Evolutionary conservation across 2,797 vertebrate species (phyloP).

Genomic region (Enteromius unitaeniatus): DNA sequence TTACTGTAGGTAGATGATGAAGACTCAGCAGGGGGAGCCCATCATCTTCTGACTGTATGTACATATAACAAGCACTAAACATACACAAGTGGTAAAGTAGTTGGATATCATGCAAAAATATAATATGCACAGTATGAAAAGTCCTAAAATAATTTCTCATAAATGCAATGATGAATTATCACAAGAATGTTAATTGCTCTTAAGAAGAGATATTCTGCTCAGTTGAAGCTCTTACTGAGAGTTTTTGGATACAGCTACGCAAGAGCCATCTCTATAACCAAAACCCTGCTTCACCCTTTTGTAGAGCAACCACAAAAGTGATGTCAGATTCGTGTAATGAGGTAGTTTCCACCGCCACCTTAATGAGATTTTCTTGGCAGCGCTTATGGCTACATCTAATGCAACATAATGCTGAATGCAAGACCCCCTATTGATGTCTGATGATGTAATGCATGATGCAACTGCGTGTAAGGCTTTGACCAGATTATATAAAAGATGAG

Average conservation of each 20-base stretch:
- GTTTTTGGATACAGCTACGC: not conserved
- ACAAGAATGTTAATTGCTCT: not conserved
- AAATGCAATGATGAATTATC: not conserved
- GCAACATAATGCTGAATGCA: conserved; percentile 54
- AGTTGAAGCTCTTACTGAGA: conserved; percentile 11
- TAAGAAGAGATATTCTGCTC: not conserved
- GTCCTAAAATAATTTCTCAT: not conserved
- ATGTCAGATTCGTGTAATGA: conserved; percentile 41
- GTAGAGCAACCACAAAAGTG: conserved; percentile 32
- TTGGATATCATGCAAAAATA: not conserved
- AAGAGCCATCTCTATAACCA: conserved; percentile 9
- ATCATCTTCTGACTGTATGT: not conserved
- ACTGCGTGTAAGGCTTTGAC: conserved; percentile 64
- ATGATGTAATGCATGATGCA: conserved; percentile 71
- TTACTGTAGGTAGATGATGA: not conserved
- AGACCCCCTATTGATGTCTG: conserved; percentile 60
- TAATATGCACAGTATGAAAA: not conserved
- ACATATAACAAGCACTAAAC: not conserved
- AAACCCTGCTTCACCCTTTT: conserved; percentile 10
- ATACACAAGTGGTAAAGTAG: not conserved
- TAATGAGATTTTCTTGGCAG: conserved; percentile 52
- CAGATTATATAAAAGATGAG: conserved; percentile 61
- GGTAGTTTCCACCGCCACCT: conserved; percentile 32
- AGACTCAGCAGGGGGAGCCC: conserved; percentile 21
- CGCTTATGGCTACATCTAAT: conserved; percentile 54